These are phyloP conservation scores for Carassius gibelio DNA, from an alignment of 2,113 vertebrate species.

Conservation along the genomic window DNA sequence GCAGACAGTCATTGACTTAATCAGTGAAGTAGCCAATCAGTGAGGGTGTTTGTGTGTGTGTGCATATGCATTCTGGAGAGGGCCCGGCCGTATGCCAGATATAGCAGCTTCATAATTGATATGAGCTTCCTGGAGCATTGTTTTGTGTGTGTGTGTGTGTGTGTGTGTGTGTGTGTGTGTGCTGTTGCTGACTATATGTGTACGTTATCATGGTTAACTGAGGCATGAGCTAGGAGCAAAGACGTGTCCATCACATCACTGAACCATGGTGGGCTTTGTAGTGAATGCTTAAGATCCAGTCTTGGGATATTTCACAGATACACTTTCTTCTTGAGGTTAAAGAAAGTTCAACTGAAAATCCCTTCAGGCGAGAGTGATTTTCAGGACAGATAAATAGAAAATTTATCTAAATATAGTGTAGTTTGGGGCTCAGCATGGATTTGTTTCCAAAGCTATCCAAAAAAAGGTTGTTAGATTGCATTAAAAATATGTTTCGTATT, in stretches of 20 bases:
- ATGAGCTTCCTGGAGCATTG: background rate
- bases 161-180: background rate
- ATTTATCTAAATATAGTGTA: background rate
- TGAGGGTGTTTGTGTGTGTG: background rate
- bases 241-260: conserved; percentile 23
- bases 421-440: background rate
- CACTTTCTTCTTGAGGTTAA: conserved; percentile 30
- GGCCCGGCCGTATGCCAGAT: background rate
- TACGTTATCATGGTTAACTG: conserved; percentile 5
- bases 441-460: background rate
- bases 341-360: conserved; percentile 23
- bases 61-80: background rate
- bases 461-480: background rate
- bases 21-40: background rate
- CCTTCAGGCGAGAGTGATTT: conserved; percentile 27
- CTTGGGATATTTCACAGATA: background rate
- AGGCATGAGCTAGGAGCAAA: conserved; percentile 12
- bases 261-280: conserved; percentile 30
- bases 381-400: background rate
- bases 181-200: background rate
- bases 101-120: conserved; percentile 27
- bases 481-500: background rate
- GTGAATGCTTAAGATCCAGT: conserved; percentile 24
- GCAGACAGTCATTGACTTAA: background rate
- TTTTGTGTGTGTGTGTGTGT: too few relatives aligned